phyloP scores from a whole-genome alignment of 2,888 invertebrate genomes.

The Diachrysia chrysitis region DNA sequence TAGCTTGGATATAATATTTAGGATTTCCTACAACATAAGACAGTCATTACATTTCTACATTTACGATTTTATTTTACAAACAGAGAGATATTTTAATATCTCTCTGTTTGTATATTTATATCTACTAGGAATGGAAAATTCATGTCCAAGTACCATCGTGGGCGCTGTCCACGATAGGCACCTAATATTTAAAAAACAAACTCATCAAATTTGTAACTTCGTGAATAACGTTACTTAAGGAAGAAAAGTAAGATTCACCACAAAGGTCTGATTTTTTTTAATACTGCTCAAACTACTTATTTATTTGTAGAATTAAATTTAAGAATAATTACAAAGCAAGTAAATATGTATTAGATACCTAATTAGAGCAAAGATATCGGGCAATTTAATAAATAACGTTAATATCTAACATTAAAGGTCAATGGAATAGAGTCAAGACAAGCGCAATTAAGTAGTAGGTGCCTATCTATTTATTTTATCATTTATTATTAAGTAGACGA shows the following conservation, averaged over 20 bases:
- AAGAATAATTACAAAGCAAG: neutral
- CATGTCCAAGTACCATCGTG: neutral
- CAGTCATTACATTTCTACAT: conserved; percentile 9
- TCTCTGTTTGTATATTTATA: too few relatives aligned
- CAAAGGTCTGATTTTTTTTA: neutral
- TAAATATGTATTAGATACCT: neutral
- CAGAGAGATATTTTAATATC: neutral
- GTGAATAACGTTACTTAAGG: conserved; percentile 41
- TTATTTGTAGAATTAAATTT: neutral
- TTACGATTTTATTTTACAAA: neutral
- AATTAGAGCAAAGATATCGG: neutral
- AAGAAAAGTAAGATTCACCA: neutral
- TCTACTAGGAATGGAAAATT: neutral
- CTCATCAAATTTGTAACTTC: neutral
- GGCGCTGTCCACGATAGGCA: neutral
- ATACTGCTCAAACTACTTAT: neutral
- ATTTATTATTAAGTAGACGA: conserved; percentile 18
- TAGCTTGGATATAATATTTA: conserved; percentile 12
- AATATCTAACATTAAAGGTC: conserved; percentile 36
- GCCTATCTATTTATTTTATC: conserved; percentile 40
- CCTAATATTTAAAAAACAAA: neutral
- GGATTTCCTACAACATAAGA: conserved; percentile 8
- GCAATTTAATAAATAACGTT: conserved; percentile 21
- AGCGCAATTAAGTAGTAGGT: conserved; percentile 6
- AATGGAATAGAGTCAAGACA: conserved; percentile 52